These are phyloP conservation scores for Stenichneumon culpator DNA, from an alignment of 2,888 invertebrate species.

Conservation along the genomic window DNA sequence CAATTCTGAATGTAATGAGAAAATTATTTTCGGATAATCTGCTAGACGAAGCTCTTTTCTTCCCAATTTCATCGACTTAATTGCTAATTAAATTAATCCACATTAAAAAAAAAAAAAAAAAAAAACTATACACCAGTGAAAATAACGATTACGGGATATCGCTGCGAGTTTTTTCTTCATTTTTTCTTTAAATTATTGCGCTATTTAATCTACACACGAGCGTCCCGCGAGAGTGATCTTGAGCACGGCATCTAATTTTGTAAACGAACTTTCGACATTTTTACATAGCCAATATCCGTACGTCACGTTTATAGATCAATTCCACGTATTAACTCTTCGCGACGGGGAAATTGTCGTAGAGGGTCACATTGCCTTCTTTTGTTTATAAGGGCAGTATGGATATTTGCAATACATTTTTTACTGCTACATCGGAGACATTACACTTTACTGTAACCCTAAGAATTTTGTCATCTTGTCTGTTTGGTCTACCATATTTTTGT, in stretches of 20 bases:
- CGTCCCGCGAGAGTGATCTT: slow-evolving; percentile 17
- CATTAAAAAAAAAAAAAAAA: background rate
- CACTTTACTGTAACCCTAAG: background rate
- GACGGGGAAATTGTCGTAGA: background rate
- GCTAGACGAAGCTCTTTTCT: slow-evolving; percentile 27
- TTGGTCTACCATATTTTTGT: background rate
- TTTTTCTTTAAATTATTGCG: slow-evolving; percentile 36
- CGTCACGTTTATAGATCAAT: background rate
- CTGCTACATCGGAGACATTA: background rate
- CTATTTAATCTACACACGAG: slow-evolving; percentile 33
- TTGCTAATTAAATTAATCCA: slow-evolving; percentile 42
- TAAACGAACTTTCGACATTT: slow-evolving; percentile 15
- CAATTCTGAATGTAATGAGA: slow-evolving; percentile 58
- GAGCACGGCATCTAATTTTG: slow-evolving; percentile 27
- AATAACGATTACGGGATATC: background rate
- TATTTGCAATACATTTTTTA: background rate
- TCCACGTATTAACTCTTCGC: background rate
- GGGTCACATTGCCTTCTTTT: background rate
- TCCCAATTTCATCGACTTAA: slow-evolving; percentile 37
- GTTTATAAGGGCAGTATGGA: background rate
- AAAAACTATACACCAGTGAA: slow-evolving; percentile 32
- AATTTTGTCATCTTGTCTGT: background rate
- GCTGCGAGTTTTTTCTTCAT: slow-evolving; percentile 13
- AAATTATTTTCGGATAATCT: slow-evolving; percentile 33
- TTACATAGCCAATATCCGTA: background rate